Evolutionary conservation across 2,888 invertebrate genomes (phyloP), one percentile per base, ranked within the genome.

Genomic region (Diplolepis rosae): DNA sequence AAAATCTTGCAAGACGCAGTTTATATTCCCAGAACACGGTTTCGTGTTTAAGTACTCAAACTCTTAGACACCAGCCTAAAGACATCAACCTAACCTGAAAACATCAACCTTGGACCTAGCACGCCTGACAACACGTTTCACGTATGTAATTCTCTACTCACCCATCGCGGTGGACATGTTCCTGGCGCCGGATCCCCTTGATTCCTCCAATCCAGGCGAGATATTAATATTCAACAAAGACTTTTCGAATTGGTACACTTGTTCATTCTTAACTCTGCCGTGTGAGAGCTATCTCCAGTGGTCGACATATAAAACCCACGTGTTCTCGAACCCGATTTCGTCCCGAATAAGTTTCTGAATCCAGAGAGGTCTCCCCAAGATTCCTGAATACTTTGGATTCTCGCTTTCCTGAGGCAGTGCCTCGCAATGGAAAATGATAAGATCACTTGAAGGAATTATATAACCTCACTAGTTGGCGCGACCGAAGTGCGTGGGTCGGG

Each of bases 361-460:
- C 0, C 1, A 48, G 7, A 48, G 3, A 48, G 11, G 22, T 18
- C 4, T 18, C 22, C 22, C 18, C 15, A 6, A 5, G 11, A 24
- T 18, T 54, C 11, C 32, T 30, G 9, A 9, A 4, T 32, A 54
- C 5, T 61, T 22, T 7, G 6, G 13, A 6, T 5, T 5, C n/a
- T n/a, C 28, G 18, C 9, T n/a, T 32, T 39, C 39, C 24, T 3
- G 56, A 56, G 56, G 24, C 56, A 39, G 66, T 74, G 66, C 73
- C 73, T 68, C 71, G 68, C 65, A 52, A 66, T 66, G 54, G 66
- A 65, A 77, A 76, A 73, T 71, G 74, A 76, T 78, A 78, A 75
- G 72, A 75, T 66, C 77, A 75, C 71, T 77, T 24, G 72, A 27
- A 45, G 76, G 80, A 81, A 82, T 82, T 82, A 82, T 82, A 80